Percentiles rank a stretch among this genome's conserved stretches.
Evolutionary conservation across 1,140 invertebrate species (phyloP).

Genomic region (Ceratitis capitata): DNA sequence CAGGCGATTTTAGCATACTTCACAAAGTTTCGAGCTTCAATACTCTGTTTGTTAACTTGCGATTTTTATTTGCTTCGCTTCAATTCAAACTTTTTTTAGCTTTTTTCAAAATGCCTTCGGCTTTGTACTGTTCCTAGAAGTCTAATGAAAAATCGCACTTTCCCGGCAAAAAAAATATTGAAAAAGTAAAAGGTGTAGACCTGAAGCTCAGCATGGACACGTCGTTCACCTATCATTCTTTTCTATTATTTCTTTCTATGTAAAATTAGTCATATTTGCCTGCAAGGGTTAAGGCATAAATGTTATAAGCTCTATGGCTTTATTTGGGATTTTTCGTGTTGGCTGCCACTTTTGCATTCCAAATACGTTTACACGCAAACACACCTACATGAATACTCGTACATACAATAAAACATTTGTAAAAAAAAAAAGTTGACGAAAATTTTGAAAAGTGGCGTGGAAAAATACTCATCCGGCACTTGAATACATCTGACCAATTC

Average conservation of each 20-base stretch:
- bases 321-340: neutral
- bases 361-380: neutral
- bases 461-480: neutral
- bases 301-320: conserved; percentile 16
- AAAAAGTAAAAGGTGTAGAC: neutral
- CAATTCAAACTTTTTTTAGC: too few species aligned
- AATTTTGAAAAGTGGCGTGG: neutral
- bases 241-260: neutral
- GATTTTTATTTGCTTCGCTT: neutral
- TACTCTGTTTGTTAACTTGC: neutral
- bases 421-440: neutral
- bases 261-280: conserved; percentile 32
- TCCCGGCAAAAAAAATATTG: neutral
- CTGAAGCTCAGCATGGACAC: neutral
- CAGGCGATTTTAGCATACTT: conserved; percentile 21
- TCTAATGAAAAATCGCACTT: neutral
- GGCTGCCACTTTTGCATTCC: neutral
- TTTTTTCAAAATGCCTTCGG: neutral
- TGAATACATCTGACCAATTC: neutral
- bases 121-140: neutral
- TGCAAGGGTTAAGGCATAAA: conserved; percentile 27
- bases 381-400: neutral
- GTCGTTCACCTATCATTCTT: neutral
- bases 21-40: neutral
- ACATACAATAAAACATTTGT: neutral